Percentiles rank a stretch among this genome's conserved stretches.
Conservation (phyloP, 2,888 invertebrate genomes). For the Sclerodermus sp. region DNA sequence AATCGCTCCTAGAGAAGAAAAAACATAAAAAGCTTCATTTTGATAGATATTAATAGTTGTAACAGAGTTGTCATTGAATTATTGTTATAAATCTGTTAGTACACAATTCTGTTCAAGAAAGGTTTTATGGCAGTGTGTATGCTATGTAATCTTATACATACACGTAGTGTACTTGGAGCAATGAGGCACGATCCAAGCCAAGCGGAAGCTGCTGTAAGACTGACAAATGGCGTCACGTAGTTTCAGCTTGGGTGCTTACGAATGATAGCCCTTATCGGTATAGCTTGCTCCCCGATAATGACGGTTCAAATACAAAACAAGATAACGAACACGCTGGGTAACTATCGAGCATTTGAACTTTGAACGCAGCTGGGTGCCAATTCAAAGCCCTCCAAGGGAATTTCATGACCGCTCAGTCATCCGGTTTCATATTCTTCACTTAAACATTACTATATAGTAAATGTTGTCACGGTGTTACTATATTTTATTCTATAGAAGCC, state of each 20-base stretch:
- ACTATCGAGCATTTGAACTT: slow-evolving; percentile 16
- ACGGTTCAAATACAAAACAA: slow-evolving; percentile 19
- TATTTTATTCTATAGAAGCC: too few species aligned
- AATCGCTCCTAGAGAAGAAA: too few species aligned
- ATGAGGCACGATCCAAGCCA: slow-evolving; percentile 7
- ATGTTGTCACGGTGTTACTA: too few species aligned
- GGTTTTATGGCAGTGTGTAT: too few species aligned
- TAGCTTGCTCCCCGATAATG: slow-evolving; percentile 21
- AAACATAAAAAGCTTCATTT: too few species aligned
- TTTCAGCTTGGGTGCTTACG: slow-evolving; percentile 11
- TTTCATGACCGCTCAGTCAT: too few species aligned
- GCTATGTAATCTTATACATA: not conserved
- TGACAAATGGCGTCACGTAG: slow-evolving; percentile 14
- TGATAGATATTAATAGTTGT: too few species aligned
- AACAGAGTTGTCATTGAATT: too few species aligned
- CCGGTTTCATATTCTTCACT: too few species aligned
- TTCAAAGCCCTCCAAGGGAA: not conserved
- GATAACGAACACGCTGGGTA: slow-evolving; percentile 20
- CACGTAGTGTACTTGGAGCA: not conserved
- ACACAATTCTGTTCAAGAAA: too few species aligned
- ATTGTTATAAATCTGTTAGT: too few species aligned
- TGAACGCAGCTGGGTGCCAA: slow-evolving; percentile 8
- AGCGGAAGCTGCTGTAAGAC: slow-evolving; percentile 18
- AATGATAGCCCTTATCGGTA: slow-evolving; percentile 24
- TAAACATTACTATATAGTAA: too few species aligned